Base-by-base conservation (phyloP, 1,140 invertebrate genomes). In the Drosophila murphyi region DNA sequence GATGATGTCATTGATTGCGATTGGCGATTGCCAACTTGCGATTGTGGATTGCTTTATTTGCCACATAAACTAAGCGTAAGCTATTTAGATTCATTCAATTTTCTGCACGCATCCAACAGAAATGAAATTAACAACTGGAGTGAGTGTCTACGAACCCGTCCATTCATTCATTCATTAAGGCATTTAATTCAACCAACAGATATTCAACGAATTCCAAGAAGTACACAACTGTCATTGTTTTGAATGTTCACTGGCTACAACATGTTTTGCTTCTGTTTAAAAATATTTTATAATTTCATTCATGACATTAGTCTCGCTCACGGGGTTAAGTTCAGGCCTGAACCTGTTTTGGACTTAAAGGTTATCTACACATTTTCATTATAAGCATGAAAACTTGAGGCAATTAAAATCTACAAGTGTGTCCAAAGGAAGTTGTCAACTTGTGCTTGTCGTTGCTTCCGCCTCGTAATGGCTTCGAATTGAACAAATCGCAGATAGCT, bases 401-500 rank as follows among this genome's bases (percentile, higher is more conserved):
- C 76, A 88, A 88, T 82, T 80, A 87, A 78, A 64, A 29, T 29
- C 37, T 10, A 61, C 48, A 48, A 62, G 48, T 59, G 52, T 67
- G 64, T 65, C 68, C 54, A 72, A 73, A 87, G 82, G 83, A 87
- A 87, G 82, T 87, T 86, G 82, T 87, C 82, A 87, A 82, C 79
- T 52, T 48, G 70, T 37, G 37, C 41, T 29, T 37, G 37, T 29
- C n/a, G 43, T 12, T 71, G 55, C 54, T 85, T 85, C 77, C 73
- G 77, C 51, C 64, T 50, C 56, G 61, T 41, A 34, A 59, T 29
- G 10, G 54, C 51, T 48, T 60, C 31, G 28, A 39, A 47, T 55
- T 32, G 10, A 2, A 31, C 43, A 61, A 12, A 3, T 43, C 47
- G 35, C 31, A 37, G 54, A 51, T 45, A 56, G 39, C 10, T n/a